A percentile compares a stretch with the other conserved stretches of the same genome.
Conservation (phyloP, 1,140 invertebrate genomes). For the Plutomurus gul region DNA sequence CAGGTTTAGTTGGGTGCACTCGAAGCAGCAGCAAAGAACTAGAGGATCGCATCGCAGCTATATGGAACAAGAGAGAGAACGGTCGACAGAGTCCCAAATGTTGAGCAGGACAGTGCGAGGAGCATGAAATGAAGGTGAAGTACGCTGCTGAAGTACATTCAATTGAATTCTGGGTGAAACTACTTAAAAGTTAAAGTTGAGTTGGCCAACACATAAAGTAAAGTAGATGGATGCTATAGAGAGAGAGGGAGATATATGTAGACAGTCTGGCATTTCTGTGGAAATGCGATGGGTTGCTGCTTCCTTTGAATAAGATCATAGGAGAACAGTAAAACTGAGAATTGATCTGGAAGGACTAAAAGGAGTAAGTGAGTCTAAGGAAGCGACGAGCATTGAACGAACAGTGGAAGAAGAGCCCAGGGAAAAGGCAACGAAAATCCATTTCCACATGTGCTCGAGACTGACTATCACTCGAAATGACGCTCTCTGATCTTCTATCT, state of each 20-base stretch:
- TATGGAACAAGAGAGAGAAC: background rate
- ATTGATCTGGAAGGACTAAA: background rate
- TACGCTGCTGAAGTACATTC: too few relatives aligned
- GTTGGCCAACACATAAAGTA: background rate
- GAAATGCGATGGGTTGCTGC: too few relatives aligned
- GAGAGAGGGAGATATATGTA: too few relatives aligned
- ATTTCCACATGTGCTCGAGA: constrained; percentile 9
- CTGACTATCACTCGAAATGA: too few relatives aligned
- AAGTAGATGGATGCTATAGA: background rate
- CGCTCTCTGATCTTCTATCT: too few relatives aligned
- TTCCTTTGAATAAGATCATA: background rate
- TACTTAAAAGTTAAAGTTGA: background rate
- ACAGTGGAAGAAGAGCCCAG: background rate
- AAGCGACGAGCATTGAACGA: too few relatives aligned
- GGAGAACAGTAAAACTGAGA: background rate
- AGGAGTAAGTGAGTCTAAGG: too few relatives aligned
- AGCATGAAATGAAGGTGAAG: background rate
- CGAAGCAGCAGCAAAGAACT: too few relatives aligned
- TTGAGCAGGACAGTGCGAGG: background rate
- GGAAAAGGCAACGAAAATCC: background rate
- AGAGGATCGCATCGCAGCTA: too few relatives aligned
- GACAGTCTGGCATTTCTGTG: too few relatives aligned
- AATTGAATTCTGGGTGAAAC: constrained; percentile 2
- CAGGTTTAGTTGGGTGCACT: too few relatives aligned
- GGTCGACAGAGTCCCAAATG: background rate